Evolutionary conservation across 2,113 vertebrate genomes (phyloP), one percentile per base, ranked within the genome.

Genomic region (Myrmecobius fasciatus): DNA sequence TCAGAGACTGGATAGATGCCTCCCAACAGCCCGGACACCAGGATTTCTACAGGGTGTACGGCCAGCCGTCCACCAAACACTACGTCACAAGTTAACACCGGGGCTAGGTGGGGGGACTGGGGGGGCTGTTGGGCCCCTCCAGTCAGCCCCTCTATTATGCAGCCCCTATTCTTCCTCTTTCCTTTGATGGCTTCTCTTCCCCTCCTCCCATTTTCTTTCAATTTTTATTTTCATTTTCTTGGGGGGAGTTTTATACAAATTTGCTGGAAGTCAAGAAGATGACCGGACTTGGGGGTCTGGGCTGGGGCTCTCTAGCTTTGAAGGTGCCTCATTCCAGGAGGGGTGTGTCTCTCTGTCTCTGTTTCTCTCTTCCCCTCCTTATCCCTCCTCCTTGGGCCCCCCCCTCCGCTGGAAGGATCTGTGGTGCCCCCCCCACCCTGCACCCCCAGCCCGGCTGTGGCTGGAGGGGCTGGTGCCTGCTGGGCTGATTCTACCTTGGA

Each of bases 21-120:
- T 99, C 99, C 94, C 99, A 99, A 99, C 99, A 99, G 95, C 99
- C 99, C 96, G 99, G 99, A 98, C 99, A 99, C 98, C 99, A 99
- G 98, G 99, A 99, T 99, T 99, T 99, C 99, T 99, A 99, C 97
- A 99, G 99, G 98, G 99, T 99, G 97, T 99, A 99, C 28, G 99
- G 99, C 95, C 99, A 99, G 98, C 99, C 99, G 0, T 99, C 99
- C 96, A 99, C 99, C 98, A 99, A 99, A 98, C 99, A 99, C 99
- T 99, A 99, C 94, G 99, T 99, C 99, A 99, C 99, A 98, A 99
- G 99, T 99, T 99, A 99, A 99, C 98, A 92, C 96, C 96, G 94
- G 90, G 95, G 53, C 3, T 97, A 96, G 91, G 0, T 93, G 0
- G 53, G 95, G 93, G 52, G 1, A 24, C 96, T 96, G 95, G 96